phyloP scores from a whole-genome alignment of 2,888 invertebrate species.

The Apamea crenata region DNA sequence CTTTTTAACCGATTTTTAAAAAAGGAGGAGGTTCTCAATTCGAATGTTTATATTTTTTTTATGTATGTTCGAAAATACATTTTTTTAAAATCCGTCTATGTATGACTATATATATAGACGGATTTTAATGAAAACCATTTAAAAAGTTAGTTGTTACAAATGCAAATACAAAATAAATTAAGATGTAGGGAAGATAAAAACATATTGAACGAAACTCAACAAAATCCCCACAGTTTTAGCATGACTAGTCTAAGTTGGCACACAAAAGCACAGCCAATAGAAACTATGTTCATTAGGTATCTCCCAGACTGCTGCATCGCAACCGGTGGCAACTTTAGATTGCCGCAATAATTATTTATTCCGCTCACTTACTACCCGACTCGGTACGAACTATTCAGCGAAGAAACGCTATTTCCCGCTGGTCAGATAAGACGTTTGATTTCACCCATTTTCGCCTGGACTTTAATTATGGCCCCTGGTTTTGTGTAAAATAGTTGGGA shows the following conservation, averaged over 20 bases:
- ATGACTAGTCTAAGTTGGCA: conserved; percentile 64
- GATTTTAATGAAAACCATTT: not conserved
- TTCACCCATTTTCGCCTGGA: conserved; percentile 88
- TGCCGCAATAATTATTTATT: conserved; percentile 90
- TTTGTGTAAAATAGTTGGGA: conserved; percentile 90
- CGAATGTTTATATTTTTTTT: too few relatives aligned
- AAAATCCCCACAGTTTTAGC: conserved; percentile 38
- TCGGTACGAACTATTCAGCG: conserved; percentile 87
- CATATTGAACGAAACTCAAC: conserved; percentile 16
- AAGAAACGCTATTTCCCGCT: conserved; percentile 89
- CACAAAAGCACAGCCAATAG: conserved; percentile 77
- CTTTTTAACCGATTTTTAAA: too few relatives aligned
- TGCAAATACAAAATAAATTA: not conserved
- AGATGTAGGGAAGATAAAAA: conserved; percentile 8
- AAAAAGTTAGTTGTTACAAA: not conserved
- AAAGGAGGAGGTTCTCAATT: too few relatives aligned
- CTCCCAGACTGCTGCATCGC: conserved; percentile 74
- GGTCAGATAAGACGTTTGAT: conserved; percentile 91
- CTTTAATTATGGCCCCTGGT: conserved; percentile 90
- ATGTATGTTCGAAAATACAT: too few relatives aligned
- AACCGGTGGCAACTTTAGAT: conserved; percentile 85
- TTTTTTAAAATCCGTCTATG: too few relatives aligned
- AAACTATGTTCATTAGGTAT: conserved; percentile 86
- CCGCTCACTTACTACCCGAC: conserved; percentile 88
- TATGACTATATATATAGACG: too few relatives aligned